Percentiles rank a stretch among this genome's conserved stretches.
Evolutionary conservation across 1,140 invertebrate genomes (phyloP).

Genomic region (Drosophila pruinosa): DNA sequence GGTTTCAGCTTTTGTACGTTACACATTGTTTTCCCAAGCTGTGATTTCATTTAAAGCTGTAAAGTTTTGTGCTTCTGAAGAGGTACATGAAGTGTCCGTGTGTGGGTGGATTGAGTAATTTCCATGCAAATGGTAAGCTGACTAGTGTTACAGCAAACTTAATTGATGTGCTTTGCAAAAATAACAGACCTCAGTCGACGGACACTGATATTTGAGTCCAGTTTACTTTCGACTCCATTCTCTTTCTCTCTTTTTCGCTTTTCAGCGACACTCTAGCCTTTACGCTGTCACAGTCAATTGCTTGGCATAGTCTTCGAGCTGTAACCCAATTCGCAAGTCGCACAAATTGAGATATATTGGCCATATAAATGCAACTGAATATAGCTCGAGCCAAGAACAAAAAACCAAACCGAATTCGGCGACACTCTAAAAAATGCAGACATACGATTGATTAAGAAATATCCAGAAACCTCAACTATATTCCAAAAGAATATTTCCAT

Average conservation of each 20-base stretch:
- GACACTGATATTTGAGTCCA: conserved; percentile 53
- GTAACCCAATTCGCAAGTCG: conserved; percentile 51
- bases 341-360: conserved; percentile 58
- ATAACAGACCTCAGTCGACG: conserved; percentile 53
- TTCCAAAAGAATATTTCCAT: not conserved
- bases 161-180: conserved; percentile 70
- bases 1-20: conserved; percentile 46
- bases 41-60: conserved; percentile 59
- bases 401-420: not conserved
- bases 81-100: not conserved
- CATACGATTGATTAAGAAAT: conserved; percentile 2
- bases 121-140: conserved; percentile 65
- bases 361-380: conserved; percentile 40
- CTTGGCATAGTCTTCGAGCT: conserved; percentile 14
- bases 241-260: not conserved
- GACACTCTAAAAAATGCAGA: conserved; percentile 4
- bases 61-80: conserved; percentile 26
- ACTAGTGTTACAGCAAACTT: conserved; percentile 38
- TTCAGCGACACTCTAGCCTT: not conserved
- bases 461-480: not conserved
- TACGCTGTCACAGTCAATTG: conserved; percentile 50
- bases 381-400: conserved; percentile 8
- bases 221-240: conserved; percentile 16
- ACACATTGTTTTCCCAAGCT: conserved; percentile 51
- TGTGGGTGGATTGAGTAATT: conserved; percentile 47